Base-by-base conservation (phyloP, 2,113 vertebrate genomes). In the Hippocampus barbouri region DNA sequence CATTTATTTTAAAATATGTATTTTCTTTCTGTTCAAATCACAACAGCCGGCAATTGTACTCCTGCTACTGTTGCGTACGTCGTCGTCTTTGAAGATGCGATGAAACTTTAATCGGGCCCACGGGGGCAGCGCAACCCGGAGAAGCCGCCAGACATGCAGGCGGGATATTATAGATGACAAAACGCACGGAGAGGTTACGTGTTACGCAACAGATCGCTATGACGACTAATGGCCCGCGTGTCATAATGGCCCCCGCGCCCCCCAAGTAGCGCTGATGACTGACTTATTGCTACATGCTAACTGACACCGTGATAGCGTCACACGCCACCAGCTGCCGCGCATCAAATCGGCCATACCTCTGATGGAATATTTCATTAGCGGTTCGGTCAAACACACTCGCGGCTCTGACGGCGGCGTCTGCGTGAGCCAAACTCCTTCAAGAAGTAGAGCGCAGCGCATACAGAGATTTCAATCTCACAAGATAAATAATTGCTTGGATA, bases 281-380 rank as follows among this genome's bases (percentile, higher is more conserved):
- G 64, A 60, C 53, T 75, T 74, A 84, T 81, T 72, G 75, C 78
- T 1, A 68, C 54, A 60, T 70, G 60, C 68, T 41, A 72, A 64
- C 71, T 66, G 83, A 77, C 82, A 64, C 18, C 69, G 62, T 51
- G 75, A 78, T 74, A 30, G 77, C 5, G 84, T 81, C 85, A 74
- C 75, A 76, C 67, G 74, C 23, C 66, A 65, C 82, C 82, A 27
- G 73, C 40, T 54, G 49, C 64, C 21, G 57, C 80, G 57, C 60
- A 74, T 83, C 81, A 82, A 85, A 86, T 88, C 71, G 73, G 84
- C 69, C 61, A 1, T 81, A 67, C 23, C 70, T 71, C 80, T 85
- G 82, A 87, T 78, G 73, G 80, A 85, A 86, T 77, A 82, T 86
- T 87, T 86, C 80, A 89, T 88, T 80, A 86, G 69, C 51, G 66